These are phyloP conservation scores for Argyrosomus japonicus DNA, from an alignment of 2,113 vertebrate genomes.

Conservation along the genomic window DNA sequence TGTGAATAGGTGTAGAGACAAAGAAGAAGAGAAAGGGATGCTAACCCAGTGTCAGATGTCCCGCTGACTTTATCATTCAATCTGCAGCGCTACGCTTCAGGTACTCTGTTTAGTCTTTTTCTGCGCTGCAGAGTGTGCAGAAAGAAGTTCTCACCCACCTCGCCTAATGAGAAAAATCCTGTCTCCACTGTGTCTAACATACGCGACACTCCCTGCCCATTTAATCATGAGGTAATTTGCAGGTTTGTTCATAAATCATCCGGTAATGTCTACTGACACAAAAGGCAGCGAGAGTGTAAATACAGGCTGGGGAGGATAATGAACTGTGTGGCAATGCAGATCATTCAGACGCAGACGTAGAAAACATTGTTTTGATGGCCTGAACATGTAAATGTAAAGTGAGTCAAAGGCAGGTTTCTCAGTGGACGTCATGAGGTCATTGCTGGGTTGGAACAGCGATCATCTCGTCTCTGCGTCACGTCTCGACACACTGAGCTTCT, in stretches of 20 bases:
- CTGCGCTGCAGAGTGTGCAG: not conserved
- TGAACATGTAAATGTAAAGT: constrained; percentile 28
- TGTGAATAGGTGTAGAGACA: constrained; percentile 1
- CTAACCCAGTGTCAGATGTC: constrained; percentile 20
- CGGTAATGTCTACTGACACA: not conserved
- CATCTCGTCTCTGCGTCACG: constrained; percentile 10
- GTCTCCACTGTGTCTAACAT: constrained; percentile 24
- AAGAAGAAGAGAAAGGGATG: constrained; percentile 26
- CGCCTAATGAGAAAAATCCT: not conserved
- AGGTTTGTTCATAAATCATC: constrained; percentile 39
- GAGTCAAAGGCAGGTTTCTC: constrained; percentile 31
- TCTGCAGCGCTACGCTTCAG: not conserved
- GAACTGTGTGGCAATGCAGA: not conserved
- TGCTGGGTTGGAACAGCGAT: constrained; percentile 20
- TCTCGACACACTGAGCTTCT: constrained; percentile 22
- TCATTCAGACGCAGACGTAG: not conserved
- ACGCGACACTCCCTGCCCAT: constrained; percentile 29
- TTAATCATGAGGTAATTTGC: constrained; percentile 47
- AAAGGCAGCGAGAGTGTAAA: constrained; percentile 2
- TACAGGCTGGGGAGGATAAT: not conserved
- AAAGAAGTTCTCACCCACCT: constrained; percentile 25
- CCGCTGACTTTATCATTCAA: not conserved
- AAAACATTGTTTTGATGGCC: not conserved
- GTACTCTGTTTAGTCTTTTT: constrained; percentile 3
- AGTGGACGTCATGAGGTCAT: constrained; percentile 41